phyloP scores from a whole-genome alignment of 2,113 vertebrate species.

The Odobenus rosmarus region DNA sequence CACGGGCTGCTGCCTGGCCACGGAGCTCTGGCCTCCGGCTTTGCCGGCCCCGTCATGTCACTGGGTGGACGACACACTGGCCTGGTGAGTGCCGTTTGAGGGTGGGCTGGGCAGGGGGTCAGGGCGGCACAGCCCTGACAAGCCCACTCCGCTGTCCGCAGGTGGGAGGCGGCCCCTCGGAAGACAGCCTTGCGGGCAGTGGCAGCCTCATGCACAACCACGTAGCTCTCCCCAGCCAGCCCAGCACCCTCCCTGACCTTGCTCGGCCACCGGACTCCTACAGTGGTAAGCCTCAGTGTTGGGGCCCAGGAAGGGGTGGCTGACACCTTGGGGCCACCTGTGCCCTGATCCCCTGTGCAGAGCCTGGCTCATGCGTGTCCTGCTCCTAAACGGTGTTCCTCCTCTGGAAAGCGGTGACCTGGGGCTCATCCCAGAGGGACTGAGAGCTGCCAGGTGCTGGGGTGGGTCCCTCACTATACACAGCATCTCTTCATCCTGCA shows the following conservation, averaged over 20 bases:
- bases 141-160: background rate
- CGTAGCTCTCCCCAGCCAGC: conserved; percentile 91
- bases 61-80: conserved; percentile 91
- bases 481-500: background rate
- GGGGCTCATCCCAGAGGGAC: too few species aligned
- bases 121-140: fast-evolving
- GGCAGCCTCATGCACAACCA: conserved; percentile 92
- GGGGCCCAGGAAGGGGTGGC: background rate
- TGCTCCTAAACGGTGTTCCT: fast-evolving
- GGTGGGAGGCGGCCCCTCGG: conserved; percentile 91
- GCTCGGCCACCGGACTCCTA: conserved; percentile 92
- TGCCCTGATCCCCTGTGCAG: background rate
- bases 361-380: too few species aligned
- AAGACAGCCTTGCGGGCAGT: conserved; percentile 91
- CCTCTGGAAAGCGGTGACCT: too few species aligned
- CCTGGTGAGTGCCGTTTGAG: conserved; percentile 87
- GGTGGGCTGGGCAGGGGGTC: fast-evolving
- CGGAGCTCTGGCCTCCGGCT: conserved; percentile 91
- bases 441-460: background rate
- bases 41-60: conserved; percentile 89
- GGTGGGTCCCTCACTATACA: background rate
- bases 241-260: conserved; percentile 87
- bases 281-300: conserved; percentile 86
- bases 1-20: conserved; percentile 90
- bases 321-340: fast-evolving